phyloP scores from a whole-genome alignment of 2,888 invertebrate genomes.

The Slavum lentiscoides region DNA sequence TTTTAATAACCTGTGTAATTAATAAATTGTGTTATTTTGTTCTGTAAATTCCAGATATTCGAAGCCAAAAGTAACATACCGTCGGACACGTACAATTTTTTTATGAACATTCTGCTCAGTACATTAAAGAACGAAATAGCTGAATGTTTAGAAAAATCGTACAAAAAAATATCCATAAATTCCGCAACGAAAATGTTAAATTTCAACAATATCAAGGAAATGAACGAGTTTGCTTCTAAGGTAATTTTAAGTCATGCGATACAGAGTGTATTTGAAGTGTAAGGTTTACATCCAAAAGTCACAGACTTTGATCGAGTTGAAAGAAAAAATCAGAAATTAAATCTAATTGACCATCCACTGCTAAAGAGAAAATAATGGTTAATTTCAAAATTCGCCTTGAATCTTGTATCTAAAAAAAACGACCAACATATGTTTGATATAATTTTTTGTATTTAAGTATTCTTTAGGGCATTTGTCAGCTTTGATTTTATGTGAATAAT shows the following conservation, averaged over 20 bases:
- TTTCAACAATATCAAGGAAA: conserved; percentile 75
- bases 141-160: conserved; percentile 94
- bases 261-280: too few relatives aligned
- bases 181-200: conserved; percentile 91
- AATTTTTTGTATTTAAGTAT: too few relatives aligned
- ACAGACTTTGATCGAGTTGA: too few relatives aligned
- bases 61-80: conserved; percentile 88
- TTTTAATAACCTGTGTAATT: background rate
- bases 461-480: too few relatives aligned
- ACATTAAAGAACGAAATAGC: conserved; percentile 97
- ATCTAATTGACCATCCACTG: too few relatives aligned
- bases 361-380: too few relatives aligned
- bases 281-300: too few relatives aligned
- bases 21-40: background rate
- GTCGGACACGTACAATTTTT: conserved; percentile 91
- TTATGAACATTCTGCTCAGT: conserved; percentile 93
- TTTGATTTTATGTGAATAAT: too few relatives aligned
- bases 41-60: conserved; percentile 62
- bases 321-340: too few relatives aligned
- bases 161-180: conserved; percentile 81
- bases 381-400: too few relatives aligned
- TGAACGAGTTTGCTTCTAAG: conserved; percentile 79
- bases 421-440: too few relatives aligned
- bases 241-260: conserved; percentile 60
- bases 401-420: too few relatives aligned